These are phyloP conservation scores for Lineus longissimus DNA, from an alignment of 1,140 invertebrate genomes.

Conservation along the genomic window DNA sequence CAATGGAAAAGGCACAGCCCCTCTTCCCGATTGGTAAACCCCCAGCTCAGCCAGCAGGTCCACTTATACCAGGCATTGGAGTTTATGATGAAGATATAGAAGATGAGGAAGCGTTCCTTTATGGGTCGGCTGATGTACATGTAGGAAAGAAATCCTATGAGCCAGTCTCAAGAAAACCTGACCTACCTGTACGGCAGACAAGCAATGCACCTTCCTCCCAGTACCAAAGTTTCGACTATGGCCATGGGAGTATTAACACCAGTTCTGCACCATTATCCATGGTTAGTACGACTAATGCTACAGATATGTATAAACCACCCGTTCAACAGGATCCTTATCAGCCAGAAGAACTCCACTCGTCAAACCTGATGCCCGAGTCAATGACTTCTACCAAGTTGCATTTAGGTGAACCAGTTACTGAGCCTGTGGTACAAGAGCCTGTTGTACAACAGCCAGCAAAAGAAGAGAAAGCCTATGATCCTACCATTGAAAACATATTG, in stretches of 20 bases:
- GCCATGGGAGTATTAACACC: conserved; percentile 1
- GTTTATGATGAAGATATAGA: conserved; percentile 28
- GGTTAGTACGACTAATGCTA: background rate
- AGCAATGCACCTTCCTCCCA: conserved; percentile 3
- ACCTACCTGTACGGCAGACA: background rate
- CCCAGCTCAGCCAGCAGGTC: background rate
- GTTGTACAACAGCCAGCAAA: background rate
- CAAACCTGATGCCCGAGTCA: background rate
- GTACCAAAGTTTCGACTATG: conserved; percentile 5
- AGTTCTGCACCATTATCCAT: conserved; percentile 2
- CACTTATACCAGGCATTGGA: background rate
- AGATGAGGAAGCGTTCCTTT: conserved; percentile 44
- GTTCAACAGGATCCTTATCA: background rate
- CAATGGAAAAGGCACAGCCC: background rate
- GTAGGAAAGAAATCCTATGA: background rate
- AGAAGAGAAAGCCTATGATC: conserved; percentile 23
- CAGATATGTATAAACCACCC: background rate
- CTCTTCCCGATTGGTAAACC: background rate
- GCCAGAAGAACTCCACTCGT: background rate
- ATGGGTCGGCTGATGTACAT: conserved; percentile 28
- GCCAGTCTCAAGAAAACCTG: conserved; percentile 8
- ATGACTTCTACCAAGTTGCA: background rate
- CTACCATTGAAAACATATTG: conserved; percentile 50
- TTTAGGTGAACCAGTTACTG: no score
- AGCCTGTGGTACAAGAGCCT: background rate